A percentile compares a stretch with the other conserved stretches of the same genome.
phyloP scores from a whole-genome alignment of 2,797 vertebrate genomes.

The Clamator glandarius region DNA sequence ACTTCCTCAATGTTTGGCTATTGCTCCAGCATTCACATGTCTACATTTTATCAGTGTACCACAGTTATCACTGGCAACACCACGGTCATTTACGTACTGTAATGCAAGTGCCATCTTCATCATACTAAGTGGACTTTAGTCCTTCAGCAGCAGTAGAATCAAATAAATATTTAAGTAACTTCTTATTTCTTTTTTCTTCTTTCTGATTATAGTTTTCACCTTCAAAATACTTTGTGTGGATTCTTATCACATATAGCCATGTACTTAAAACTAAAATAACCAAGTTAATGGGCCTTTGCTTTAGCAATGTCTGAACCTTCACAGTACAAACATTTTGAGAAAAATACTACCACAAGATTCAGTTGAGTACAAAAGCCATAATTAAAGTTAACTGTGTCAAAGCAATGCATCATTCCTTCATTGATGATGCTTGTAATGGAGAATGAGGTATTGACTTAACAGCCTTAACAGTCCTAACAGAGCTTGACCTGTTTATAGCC shows the following conservation, averaged over 20 bases:
- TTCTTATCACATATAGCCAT: not conserved
- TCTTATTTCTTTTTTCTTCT: not conserved
- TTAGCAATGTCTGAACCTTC: not conserved
- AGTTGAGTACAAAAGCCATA: not conserved
- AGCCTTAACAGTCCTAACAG: not conserved
- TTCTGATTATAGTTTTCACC: not conserved
- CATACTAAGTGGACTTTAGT: not conserved
- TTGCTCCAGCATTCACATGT: not conserved
- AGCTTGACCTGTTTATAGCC: not conserved
- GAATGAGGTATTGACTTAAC: not conserved
- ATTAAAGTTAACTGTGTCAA: not conserved
- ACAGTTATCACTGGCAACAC: not conserved
- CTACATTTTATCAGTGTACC: not conserved
- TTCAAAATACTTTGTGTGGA: not conserved
- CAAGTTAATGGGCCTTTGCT: not conserved
- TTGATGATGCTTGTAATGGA: not conserved
- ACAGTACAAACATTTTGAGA: not conserved
- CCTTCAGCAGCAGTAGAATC: not conserved
- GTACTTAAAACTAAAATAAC: not conserved
- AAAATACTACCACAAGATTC: not conserved
- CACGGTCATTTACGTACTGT: not conserved
- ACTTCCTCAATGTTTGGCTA: constrained; percentile 21
- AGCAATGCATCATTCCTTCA: not conserved
- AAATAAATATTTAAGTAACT: not conserved
- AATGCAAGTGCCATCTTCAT: not conserved